These are phyloP conservation scores for Amphipyra tragopoginis DNA, from an alignment of 2,888 invertebrate species.

Conservation along the genomic window DNA sequence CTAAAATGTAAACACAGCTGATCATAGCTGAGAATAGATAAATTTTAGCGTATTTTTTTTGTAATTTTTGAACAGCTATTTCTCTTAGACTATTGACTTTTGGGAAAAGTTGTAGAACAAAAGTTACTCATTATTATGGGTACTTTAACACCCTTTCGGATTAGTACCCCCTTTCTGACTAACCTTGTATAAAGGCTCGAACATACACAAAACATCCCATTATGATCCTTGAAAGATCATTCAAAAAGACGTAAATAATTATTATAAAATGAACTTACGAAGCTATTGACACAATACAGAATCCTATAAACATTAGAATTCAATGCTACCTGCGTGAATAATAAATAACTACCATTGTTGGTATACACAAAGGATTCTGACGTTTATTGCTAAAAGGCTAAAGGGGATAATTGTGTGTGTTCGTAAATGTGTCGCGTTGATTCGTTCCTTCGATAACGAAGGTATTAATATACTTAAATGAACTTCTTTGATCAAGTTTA, in stretches of 20 bases:
- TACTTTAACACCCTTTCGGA: no score
- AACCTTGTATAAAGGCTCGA: no score
- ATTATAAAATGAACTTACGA: constrained; percentile 18
- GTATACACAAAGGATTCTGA: constrained; percentile 18
- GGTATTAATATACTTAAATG: constrained; percentile 2
- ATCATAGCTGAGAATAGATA: no score
- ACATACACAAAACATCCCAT: constrained; percentile 6
- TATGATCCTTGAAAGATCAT: neutral
- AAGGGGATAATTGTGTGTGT: constrained; percentile 11
- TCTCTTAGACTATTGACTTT: no score
- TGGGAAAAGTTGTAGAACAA: no score
- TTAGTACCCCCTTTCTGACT: no score
- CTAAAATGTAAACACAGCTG: no score
- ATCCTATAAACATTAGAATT: constrained; percentile 51
- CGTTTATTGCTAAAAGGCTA: constrained; percentile 4
- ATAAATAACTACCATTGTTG: constrained; percentile 38
- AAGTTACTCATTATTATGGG: no score
- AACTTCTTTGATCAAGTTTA: no score
- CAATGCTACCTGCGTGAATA: constrained; percentile 35
- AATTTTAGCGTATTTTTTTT: no score
- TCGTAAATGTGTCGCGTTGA: constrained; percentile 1
- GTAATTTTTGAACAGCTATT: no score
- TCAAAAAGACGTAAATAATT: constrained; percentile 3
- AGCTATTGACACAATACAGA: constrained; percentile 11
- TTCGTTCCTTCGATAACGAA: constrained; percentile 8